Evolutionary conservation across 2,797 vertebrate species (phyloP).

Genomic region (Galago senegalensis): DNA sequence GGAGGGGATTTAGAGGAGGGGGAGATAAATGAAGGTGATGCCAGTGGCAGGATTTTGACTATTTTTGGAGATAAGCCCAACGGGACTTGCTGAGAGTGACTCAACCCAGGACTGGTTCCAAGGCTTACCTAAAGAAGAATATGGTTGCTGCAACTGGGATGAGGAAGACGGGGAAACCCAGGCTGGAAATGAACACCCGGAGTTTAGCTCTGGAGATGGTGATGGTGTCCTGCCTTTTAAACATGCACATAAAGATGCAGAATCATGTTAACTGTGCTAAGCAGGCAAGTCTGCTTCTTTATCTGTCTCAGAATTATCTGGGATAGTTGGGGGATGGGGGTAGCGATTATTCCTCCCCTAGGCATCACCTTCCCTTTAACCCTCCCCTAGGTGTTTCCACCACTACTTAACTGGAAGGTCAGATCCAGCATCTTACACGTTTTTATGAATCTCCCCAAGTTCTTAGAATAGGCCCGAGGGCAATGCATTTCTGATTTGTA

Average conservation of each 20-base stretch:
- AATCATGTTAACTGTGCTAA: neutral
- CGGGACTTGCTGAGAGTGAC: neutral
- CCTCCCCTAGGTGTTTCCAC: neutral
- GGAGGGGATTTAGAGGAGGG: neutral
- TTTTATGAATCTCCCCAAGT: neutral
- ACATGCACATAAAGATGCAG: rapidly evolving
- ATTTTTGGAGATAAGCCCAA: neutral
- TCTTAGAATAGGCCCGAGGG: neutral
- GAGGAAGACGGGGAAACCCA: neutral
- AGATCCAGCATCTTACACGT: neutral
- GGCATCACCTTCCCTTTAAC: neutral
- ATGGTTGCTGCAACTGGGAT: neutral
- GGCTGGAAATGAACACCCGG: neutral
- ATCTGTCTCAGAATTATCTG: neutral
- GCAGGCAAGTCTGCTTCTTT: neutral
- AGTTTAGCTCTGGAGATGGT: neutral
- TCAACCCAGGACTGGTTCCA: neutral
- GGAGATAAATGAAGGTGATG: rapidly evolving
- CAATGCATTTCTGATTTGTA: neutral
- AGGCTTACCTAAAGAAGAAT: neutral
- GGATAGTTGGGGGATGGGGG: neutral
- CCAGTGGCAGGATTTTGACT: no score
- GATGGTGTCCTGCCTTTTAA: neutral
- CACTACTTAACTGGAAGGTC: neutral
- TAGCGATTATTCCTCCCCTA: neutral